Conservation (phyloP, 2,888 invertebrate species). For the Boloria euphrosyne region DNA sequence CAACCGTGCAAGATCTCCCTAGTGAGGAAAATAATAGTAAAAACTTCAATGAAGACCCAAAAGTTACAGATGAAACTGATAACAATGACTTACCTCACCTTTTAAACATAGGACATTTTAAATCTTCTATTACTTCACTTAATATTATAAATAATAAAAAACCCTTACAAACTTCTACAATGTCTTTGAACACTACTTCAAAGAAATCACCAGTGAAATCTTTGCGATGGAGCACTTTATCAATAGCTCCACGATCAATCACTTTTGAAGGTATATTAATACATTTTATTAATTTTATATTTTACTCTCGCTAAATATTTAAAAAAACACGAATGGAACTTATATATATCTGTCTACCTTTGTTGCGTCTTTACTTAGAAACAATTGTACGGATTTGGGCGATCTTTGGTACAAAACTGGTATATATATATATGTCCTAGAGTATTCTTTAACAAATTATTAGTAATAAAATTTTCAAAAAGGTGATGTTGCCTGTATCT, state of each 20-base stretch:
- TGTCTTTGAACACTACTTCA: constrained; percentile 50
- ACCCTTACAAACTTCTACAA: constrained; percentile 51
- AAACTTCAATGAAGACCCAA: constrained; percentile 17
- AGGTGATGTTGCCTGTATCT: too few species aligned
- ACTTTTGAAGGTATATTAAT: constrained; percentile 48
- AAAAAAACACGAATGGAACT: too few species aligned
- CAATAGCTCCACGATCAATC: constrained; percentile 52
- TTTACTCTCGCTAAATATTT: background rate
- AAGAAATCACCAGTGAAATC: constrained; percentile 53
- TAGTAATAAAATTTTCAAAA: too few species aligned
- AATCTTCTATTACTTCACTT: constrained; percentile 55
- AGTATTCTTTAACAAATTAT: too few species aligned
- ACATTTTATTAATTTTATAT: background rate
- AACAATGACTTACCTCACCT: background rate
- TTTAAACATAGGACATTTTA: constrained; percentile 46
- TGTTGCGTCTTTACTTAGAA: too few species aligned
- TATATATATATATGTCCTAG: too few species aligned
- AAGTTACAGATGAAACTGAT: constrained; percentile 13
- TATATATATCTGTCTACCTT: too few species aligned
- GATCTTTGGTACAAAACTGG: too few species aligned
- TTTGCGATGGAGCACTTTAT: constrained; percentile 64
- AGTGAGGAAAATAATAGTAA: constrained; percentile 44
- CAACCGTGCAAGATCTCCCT: constrained; percentile 50
- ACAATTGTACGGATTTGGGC: too few species aligned
- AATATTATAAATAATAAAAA: constrained; percentile 46